Evolutionary conservation across 2,888 invertebrate genomes (phyloP).

Genomic region (Trissoscelio sp.): DNA sequence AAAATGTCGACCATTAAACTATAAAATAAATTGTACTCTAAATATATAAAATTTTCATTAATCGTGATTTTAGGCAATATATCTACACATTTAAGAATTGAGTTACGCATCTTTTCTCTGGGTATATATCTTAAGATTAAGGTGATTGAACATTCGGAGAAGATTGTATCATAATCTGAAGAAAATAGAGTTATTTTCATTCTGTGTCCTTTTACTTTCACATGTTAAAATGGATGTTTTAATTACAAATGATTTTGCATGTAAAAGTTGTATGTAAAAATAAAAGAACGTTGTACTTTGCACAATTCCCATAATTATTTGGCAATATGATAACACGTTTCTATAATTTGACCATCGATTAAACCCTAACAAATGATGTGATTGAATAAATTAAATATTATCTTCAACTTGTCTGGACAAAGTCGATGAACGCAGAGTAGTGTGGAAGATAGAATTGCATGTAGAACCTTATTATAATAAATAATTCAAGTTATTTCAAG

Average conservation of each 20-base stretch:
- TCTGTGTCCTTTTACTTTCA: neutral
- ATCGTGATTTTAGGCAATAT: constrained; percentile 1
- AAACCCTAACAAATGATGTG: constrained; percentile 35
- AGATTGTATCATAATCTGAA: too few species aligned
- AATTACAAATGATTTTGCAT: too few species aligned
- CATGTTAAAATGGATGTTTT: neutral
- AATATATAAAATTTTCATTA: neutral
- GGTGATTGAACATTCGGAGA: neutral
- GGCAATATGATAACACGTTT: constrained; percentile 24
- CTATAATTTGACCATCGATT: constrained; percentile 25
- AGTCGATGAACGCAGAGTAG: constrained; percentile 16
- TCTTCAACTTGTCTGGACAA: constrained; percentile 10
- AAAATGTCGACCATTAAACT: constrained; percentile 10
- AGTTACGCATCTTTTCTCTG: constrained; percentile 21
- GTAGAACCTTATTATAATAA: constrained; percentile 21
- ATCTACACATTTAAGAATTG: constrained; percentile 13
- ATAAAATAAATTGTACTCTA: constrained; percentile 4
- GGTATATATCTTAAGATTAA: constrained; percentile 3
- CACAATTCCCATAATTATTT: constrained; percentile 53
- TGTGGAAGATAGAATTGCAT: constrained; percentile 33
- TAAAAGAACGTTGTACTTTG: constrained; percentile 32
- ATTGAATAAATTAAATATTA: constrained; percentile 49
- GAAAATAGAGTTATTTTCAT: too few species aligned
- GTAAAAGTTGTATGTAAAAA: constrained; percentile 18
- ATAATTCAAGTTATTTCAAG: neutral